Conservation (phyloP, 2,888 invertebrate genomes). For the Netelia virgata region DNA sequence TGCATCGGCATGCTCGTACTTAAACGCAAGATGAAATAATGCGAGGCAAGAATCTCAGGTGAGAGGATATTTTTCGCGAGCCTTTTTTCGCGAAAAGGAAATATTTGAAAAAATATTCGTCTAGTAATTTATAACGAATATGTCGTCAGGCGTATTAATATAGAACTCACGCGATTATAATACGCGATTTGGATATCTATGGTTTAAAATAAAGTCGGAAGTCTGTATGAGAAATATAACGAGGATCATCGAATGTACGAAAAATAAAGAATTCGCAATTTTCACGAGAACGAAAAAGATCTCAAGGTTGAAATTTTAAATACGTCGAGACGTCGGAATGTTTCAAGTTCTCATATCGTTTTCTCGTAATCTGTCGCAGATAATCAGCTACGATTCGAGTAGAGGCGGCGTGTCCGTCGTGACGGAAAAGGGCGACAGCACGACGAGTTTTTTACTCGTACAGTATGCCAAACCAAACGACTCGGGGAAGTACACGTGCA, state of each 20-base stretch:
- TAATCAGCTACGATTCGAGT: slow-evolving; percentile 97
- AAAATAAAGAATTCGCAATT: neutral
- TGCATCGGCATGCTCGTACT: neutral
- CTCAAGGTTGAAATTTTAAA: slow-evolving; percentile 39
- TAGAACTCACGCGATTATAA: neutral
- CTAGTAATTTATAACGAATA: no score
- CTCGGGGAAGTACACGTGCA: slow-evolving; percentile 96
- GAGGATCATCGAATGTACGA: neutral
- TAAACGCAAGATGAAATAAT: neutral
- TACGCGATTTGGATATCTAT: neutral
- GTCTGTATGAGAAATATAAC: neutral
- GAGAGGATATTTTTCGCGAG: neutral
- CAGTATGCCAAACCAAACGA: slow-evolving; percentile 95
- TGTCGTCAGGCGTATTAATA: neutral
- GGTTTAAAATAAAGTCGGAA: neutral
- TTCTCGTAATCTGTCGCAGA: slow-evolving; percentile 87
- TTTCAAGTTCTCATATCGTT: slow-evolving; percentile 12
- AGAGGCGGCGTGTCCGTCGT: slow-evolving; percentile 96
- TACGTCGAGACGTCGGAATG: slow-evolving; percentile 18
- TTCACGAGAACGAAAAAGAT: slow-evolving; percentile 20
- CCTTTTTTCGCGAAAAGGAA: neutral
- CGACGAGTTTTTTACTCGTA: slow-evolving; percentile 95
- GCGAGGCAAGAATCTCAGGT: neutral
- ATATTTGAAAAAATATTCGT: neutral
- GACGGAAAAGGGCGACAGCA: slow-evolving; percentile 95